Base-by-base conservation (phyloP, 2,113 vertebrate genomes). In the Platanista minor region DNA sequence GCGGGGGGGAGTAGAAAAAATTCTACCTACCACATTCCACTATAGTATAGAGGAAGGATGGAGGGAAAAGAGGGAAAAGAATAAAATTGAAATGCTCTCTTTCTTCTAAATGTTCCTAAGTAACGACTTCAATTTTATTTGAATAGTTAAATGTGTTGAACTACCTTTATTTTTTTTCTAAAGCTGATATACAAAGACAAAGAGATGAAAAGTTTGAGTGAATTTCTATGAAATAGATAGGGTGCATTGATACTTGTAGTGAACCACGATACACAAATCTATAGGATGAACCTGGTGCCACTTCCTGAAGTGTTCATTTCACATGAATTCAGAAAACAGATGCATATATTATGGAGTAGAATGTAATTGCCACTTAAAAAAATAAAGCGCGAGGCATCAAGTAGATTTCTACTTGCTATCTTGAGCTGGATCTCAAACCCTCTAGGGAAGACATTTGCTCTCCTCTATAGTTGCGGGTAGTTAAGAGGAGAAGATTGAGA, bases 51-150 rank as follows among this genome's bases (percentile, higher is more conserved):
- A 61, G 25, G 25, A 57, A 12, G 41, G 25, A 62, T 74, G 52
- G 25, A 72, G 6, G 18, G 41, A 78, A 86, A 31, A 49, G 4
- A 29, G n/a, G 80, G n/a, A 23, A 54, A 84, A 91, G 61, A 86
- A 14, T 83, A 80, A 94, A 90, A 61, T 5, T 67, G 54, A 91
- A 86, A 95, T 77, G 27, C 23, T 89, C 11, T 78, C 15, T 83
- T 74, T 64, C 36, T 41, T 69, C 31, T 93, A n/a, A 33, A 46
- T 83, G 85, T 71, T 88, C 64, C 75, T 64, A 90, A 87, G 39
- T 78, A 90, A 86, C 88, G 10, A 69, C 25, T 96, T 92, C 54
- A 12, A 14, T 57, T 89, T 88, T 75, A 89, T 88, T 97, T 94
- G 81, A 81, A 72, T 80, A 96, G 36, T 88, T 86, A 92, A 72